Evolutionary conservation across 2,113 vertebrate genomes (phyloP), one percentile per base, ranked within the genome.

Genomic region (Struthio camelus): DNA sequence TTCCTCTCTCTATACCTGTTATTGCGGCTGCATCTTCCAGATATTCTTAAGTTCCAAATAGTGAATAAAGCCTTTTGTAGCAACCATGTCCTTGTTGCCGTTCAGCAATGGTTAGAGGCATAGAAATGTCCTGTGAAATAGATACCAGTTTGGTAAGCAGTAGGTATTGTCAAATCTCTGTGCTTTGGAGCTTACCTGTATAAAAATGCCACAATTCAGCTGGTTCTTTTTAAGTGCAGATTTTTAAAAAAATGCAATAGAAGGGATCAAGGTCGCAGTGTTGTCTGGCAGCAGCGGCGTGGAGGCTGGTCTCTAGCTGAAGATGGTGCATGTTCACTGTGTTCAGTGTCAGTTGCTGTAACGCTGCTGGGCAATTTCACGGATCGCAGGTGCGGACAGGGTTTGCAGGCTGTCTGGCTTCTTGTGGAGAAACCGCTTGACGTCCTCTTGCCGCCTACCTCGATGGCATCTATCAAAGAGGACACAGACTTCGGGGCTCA

Each of bases 251-350:
- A 79, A 72, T 30, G 44, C 34, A 53, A 22, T 2, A 36, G 59
- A 59, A 36, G 61, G 69, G 54, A 62, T 34, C 54, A 64, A 77
- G 67, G 61, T 40, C 69, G 67, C 80, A 42, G 80, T 6, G 0
- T 32, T 62, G 59, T 53, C 67, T 67, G 59, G 85, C 59, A 93
- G 80, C 34, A 1, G 3, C 0, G 1, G 4, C 24, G 62, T 3
- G 3, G 11, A 44, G 25, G 25, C 61, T 34, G n/a, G 11, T 48
- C 27, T 48, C 27, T 30, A 27, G 50, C 76, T 53, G 64, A 28
- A 80, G 81, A 42, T 1, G 3, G 44, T 1, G 0, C 0, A 1
- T 2, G 17, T 58, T 44, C 14, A 30, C 79, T 2, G 0, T 17
- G 32, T 30, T 40, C 50, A 14, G 50, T 1, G 0, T 19, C 1